These are phyloP conservation scores for Drosophila mulleri DNA, from an alignment of 2,888 invertebrate genomes.

Conservation along the genomic window DNA sequence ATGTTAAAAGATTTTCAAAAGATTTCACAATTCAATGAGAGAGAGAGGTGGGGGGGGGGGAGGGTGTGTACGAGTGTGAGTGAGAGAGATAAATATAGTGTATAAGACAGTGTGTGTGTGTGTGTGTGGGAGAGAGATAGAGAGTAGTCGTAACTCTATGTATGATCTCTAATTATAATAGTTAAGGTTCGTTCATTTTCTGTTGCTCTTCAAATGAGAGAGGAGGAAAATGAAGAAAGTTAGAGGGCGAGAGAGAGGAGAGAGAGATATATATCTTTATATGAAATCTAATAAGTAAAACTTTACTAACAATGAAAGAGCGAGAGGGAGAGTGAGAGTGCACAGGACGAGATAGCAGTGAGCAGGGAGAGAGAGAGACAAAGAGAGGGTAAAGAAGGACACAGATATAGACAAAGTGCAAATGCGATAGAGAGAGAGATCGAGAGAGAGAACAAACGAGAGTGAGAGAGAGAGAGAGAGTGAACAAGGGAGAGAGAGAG, in stretches of 20 bases:
- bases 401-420: too few relatives aligned
- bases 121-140: background rate
- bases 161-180: too few relatives aligned
- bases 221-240: background rate
- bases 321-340: background rate
- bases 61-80: background rate
- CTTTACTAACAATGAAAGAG: background rate
- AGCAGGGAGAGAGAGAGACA: background rate
- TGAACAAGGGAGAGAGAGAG: too few relatives aligned
- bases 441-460: background rate
- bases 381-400: background rate
- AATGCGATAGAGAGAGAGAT: too few relatives aligned
- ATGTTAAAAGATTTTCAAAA: conserved; percentile 68
- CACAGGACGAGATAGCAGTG: background rate
- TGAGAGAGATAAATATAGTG: background rate
- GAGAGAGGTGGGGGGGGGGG: background rate
- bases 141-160: background rate
- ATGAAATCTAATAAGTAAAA: too few relatives aligned
- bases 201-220: too few relatives aligned
- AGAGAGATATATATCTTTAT: too few relatives aligned
- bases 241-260: background rate
- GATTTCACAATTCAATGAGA: conserved; percentile 44
- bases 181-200: too few relatives aligned
- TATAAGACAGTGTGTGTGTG: background rate
- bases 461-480: background rate